Percentiles rank a stretch among this genome's conserved stretches.
These are phyloP conservation scores for fruit fly (Drosophila melanogaster) DNA, from an alignment of 1,140 invertebrate species.

Conservation along the genomic window DNA sequence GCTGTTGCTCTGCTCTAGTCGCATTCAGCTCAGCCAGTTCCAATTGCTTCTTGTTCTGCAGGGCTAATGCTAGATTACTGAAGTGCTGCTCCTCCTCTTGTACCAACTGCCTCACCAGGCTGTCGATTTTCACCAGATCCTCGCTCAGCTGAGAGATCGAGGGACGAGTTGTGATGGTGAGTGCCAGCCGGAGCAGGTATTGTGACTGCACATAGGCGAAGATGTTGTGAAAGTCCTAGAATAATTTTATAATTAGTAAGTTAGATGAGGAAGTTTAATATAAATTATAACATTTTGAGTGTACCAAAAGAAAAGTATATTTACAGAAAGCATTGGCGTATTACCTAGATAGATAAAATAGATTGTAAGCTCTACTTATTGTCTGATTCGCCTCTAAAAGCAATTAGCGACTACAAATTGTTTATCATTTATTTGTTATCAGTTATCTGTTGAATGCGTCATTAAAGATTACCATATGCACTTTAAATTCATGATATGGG, in stretches of 20 bases:
- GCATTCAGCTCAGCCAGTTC: constrained; percentile 70
- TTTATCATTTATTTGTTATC: not conserved
- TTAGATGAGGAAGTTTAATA: too few species aligned
- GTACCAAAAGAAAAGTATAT: too few species aligned
- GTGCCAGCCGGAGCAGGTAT: constrained; percentile 73
- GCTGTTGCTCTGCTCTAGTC: constrained; percentile 52
- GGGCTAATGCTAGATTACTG: constrained; percentile 65
- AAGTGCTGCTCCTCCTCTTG: constrained; percentile 82
- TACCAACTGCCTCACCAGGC: constrained; percentile 71
- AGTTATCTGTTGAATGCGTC: not conserved
- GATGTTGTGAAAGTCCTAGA: constrained; percentile 83
- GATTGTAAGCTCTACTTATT: not conserved
- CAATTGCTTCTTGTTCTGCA: constrained; percentile 73
- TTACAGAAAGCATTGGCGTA: too few species aligned
- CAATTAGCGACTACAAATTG: not conserved
- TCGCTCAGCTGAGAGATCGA: constrained; percentile 70
- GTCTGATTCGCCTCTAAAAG: not conserved
- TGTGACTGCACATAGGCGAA: constrained; percentile 84
- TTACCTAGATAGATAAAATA: too few species aligned
- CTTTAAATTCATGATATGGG: not conserved
- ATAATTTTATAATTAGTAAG: not conserved
- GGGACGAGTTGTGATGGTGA: constrained; percentile 74
- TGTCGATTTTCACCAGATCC: constrained; percentile 74
- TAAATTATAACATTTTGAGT: too few species aligned
- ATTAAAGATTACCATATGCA: not conserved